Evolutionary conservation across 1,140 invertebrate genomes (phyloP).

Genomic region (Penaeus chinensis): DNA sequence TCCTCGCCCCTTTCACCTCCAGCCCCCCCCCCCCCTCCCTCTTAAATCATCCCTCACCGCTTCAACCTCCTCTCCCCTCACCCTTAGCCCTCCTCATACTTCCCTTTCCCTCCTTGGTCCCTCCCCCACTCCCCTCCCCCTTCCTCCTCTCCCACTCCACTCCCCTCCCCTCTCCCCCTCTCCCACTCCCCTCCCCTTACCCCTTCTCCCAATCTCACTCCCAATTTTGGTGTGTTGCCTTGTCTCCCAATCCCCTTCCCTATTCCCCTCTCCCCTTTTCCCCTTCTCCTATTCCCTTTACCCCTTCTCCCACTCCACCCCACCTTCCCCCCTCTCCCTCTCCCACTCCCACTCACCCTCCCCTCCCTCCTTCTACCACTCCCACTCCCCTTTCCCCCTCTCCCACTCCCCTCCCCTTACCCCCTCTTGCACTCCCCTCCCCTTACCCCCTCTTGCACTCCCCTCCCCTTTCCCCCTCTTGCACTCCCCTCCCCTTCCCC

Average conservation of each 20-base stretch:
- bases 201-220: neutral
- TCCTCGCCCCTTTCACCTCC: neutral
- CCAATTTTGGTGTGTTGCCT: neutral
- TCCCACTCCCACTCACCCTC: neutral
- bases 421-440: neutral
- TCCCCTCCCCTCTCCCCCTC: neutral
- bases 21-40: no score
- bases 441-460: neutral
- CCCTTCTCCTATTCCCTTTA: neutral
- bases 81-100: neutral
- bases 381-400: constrained; percentile 3
- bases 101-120: neutral
- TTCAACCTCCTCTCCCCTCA: neutral
- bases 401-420: neutral
- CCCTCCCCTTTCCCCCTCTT: neutral
- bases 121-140: constrained; percentile 6
- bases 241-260: neutral
- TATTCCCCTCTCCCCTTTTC: neutral
- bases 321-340: no score
- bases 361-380: neutral
- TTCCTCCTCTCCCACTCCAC: neutral
- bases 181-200: neutral
- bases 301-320: neutral
- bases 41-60: no score
- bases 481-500: neutral